Percentiles rank a stretch among this genome's conserved stretches.
Conservation (phyloP, 2,888 invertebrate genomes). For the Sialis fuliginosa region DNA sequence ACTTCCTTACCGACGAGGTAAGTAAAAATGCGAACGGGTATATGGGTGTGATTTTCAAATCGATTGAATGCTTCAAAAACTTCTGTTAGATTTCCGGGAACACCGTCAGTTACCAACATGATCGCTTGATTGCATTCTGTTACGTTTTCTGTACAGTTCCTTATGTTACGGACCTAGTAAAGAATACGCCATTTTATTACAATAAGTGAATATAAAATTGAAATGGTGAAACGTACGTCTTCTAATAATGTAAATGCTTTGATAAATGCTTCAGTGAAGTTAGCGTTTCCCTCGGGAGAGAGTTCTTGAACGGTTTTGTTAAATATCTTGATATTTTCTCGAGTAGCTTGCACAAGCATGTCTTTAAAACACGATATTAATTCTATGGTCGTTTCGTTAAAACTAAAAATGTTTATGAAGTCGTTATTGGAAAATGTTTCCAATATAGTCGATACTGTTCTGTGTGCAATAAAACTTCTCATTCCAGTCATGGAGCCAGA, state of each 20-base stretch:
- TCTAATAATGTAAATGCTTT: conserved; percentile 69
- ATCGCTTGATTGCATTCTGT: conserved; percentile 80
- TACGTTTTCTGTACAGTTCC: conserved; percentile 32
- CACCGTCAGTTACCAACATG: conserved; percentile 92
- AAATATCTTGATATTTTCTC: conserved; percentile 64
- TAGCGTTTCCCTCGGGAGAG: conserved; percentile 61
- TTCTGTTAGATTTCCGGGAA: conserved; percentile 73
- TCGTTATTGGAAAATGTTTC: conserved; percentile 97
- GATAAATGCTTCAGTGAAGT: conserved; percentile 64
- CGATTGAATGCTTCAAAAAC: conserved; percentile 64
- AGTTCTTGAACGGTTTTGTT: conserved; percentile 47
- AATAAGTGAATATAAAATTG: not conserved
- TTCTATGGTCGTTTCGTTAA: conserved; percentile 45
- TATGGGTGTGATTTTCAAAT: conserved; percentile 42
- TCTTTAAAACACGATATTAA: conserved; percentile 74
- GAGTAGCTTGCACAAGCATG: conserved; percentile 72
- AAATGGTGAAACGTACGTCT: conserved; percentile 31
- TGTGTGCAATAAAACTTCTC: conserved; percentile 53
- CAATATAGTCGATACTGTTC: conserved; percentile 74
- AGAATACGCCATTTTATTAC: not conserved
- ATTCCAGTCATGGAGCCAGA: conserved; percentile 93
- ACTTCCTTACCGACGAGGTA: conserved; percentile 91
- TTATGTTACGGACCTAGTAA: conserved; percentile 28
- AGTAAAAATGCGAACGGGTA: conserved; percentile 84
- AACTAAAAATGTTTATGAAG: conserved; percentile 82